A percentile compares a stretch with the other conserved stretches of the same genome.
Conservation (phyloP, 2,888 invertebrate species). For the Perizoma affinitatum region DNA sequence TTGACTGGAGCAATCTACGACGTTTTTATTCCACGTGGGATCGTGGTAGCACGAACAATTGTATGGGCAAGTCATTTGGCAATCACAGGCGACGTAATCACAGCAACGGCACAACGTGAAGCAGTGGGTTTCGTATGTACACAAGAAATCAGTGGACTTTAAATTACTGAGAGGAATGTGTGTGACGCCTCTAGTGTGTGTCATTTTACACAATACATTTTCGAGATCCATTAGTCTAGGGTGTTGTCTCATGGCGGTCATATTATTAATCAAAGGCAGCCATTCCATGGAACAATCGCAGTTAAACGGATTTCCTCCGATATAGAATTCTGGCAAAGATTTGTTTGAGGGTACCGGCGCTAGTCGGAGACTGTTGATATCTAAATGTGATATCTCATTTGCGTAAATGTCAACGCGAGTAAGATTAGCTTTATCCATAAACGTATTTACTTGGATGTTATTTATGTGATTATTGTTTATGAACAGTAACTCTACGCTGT, state of each 20-base stretch:
- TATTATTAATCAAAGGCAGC: slow-evolving; percentile 95
- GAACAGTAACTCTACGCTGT: slow-evolving; percentile 93
- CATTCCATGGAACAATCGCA: slow-evolving; percentile 98
- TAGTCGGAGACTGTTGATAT: slow-evolving; percentile 91
- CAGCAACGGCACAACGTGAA: slow-evolving; percentile 97
- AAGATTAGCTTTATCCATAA: slow-evolving; percentile 92
- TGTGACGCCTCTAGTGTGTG: slow-evolving; percentile 91
- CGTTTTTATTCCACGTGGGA: slow-evolving; percentile 95
- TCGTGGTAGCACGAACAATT: slow-evolving; percentile 98
- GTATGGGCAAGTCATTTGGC: slow-evolving; percentile 97
- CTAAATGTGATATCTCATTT: slow-evolving; percentile 92
- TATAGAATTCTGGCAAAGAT: slow-evolving; percentile 93
- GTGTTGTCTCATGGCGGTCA: slow-evolving; percentile 92
- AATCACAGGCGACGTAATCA: slow-evolving; percentile 97
- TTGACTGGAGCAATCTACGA: slow-evolving; percentile 94
- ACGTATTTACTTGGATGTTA: slow-evolving; percentile 92
- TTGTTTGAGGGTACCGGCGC: slow-evolving; percentile 89
- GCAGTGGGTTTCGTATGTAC: slow-evolving; percentile 95
- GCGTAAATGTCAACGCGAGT: slow-evolving; percentile 96
- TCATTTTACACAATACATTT: slow-evolving; percentile 93
- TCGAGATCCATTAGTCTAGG: slow-evolving; percentile 95
- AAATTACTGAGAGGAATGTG: slow-evolving; percentile 90
- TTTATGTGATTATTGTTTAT: slow-evolving; percentile 95
- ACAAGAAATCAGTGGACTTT: slow-evolving; percentile 93
- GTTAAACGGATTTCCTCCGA: slow-evolving; percentile 96